Conservation (phyloP, 2,113 vertebrate species). For the Alces alces region DNA sequence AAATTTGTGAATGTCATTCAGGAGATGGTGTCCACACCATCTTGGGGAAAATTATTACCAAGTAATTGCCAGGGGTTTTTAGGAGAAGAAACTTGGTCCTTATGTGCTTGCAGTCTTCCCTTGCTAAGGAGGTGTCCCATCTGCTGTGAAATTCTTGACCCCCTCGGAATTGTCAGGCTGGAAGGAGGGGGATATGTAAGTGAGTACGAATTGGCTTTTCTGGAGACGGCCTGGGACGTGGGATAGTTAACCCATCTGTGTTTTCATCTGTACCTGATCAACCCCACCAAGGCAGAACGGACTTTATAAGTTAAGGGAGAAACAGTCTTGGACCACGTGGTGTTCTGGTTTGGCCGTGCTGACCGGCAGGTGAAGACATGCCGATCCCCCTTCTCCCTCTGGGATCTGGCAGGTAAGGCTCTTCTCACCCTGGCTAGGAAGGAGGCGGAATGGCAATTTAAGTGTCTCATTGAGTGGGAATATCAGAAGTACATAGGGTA, state of each 20-base stretch:
- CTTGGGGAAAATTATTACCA: not conserved
- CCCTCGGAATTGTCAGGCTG: not conserved
- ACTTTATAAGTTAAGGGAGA: not conserved
- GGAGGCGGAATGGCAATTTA: not conserved
- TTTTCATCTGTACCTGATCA: not conserved
- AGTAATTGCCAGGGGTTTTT: not conserved
- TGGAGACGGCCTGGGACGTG: accelerated
- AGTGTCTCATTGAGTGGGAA: not conserved
- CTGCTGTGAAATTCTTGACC: not conserved
- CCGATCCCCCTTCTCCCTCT: not conserved
- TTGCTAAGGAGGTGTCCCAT: not conserved
- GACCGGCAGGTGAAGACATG: not conserved
- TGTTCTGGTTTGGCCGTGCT: not conserved
- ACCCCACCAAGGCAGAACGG: not conserved
- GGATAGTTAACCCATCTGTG: not conserved
- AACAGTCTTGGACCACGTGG: not conserved
- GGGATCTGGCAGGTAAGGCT: not conserved
- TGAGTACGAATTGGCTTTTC: not conserved
- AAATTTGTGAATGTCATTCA: not conserved
- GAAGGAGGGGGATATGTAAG: not conserved
- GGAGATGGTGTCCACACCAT: not conserved
- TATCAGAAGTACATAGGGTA: not conserved
- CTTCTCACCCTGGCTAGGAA: not conserved
- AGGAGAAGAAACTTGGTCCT: not conserved
- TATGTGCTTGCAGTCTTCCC: not conserved